Conservation (phyloP, 2,888 invertebrate genomes). For the Acleris sparsana region DNA sequence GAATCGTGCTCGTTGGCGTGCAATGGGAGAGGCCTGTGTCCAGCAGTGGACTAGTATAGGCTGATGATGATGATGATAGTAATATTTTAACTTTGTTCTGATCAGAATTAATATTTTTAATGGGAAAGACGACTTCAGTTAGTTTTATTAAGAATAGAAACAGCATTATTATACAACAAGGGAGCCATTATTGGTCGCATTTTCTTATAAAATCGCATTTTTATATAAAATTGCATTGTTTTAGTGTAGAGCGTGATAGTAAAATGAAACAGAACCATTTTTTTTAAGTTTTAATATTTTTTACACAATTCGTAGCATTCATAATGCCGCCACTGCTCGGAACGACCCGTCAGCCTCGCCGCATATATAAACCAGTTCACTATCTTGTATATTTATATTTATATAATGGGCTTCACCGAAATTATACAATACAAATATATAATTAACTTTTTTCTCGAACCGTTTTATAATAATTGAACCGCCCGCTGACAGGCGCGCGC, state of each 20-base stretch:
- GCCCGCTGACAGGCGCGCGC: conserved; percentile 70
- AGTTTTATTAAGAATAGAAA: too few species aligned
- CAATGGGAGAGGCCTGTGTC: too few species aligned
- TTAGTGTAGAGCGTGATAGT: neutral
- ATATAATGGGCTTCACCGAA: conserved; percentile 63
- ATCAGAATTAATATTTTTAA: too few species aligned
- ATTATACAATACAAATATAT: conserved; percentile 79
- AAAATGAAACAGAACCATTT: conserved; percentile 71
- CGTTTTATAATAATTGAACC: conserved; percentile 53
- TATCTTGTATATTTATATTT: conserved; percentile 56
- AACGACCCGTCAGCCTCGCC: conserved; percentile 67
- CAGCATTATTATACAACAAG: too few species aligned
- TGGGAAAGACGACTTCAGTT: too few species aligned
- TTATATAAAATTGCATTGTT: too few species aligned
- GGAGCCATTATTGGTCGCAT: too few species aligned
- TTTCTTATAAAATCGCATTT: too few species aligned
- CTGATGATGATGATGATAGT: too few species aligned
- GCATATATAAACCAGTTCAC: conserved; percentile 64
- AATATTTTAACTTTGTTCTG: too few species aligned
- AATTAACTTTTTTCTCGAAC: conserved; percentile 58
- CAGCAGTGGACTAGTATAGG: too few species aligned
- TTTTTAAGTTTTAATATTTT: conserved; percentile 84
- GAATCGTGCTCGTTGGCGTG: too few species aligned
- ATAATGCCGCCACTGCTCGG: conserved; percentile 81
- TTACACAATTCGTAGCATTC: conserved; percentile 85